Evolutionary conservation across 2,113 vertebrate species (phyloP), one percentile per base, ranked within the genome.

Genomic region (Corythaeola cristata): DNA sequence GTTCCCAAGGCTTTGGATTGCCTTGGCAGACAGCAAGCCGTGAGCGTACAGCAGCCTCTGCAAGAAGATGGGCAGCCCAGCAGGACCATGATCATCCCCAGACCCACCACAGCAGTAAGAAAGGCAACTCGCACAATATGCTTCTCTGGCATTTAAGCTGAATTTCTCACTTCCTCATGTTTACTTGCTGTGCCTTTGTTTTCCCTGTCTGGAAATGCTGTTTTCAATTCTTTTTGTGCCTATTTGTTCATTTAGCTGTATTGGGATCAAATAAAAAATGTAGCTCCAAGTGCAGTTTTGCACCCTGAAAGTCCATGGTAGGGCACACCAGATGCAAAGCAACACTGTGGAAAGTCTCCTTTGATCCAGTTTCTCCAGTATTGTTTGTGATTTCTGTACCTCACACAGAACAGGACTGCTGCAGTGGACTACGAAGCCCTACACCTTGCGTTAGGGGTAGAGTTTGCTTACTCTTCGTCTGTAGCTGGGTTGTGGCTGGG

Each of bases 181-280:
- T 93, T 94, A 59, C 77, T 95, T 88, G 71, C 74, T 93, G 59
- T 96, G 93, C 92, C 63, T 94, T 95, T 97, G 92, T 96, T 95
- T 94, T 94, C 26, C 23, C 88, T 62, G 76, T 32, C 68, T 90
- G 79, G 44, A 84, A 95, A 74, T 63, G 33, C 56, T 86, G 84
- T 45, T 91, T 94, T 55, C 56, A 63, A 92, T 88, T 79, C 23
- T 62, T 86, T 85, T 60, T 30, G 55, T 91, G 68, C 60, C 59
- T 13, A 2, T 77, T 94, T 84, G 72, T 91, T 71, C 64, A 21
- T 92, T 92, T 78, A 67, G 73, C 59, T 74, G 41, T 47, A 8
- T 28, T 86, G 41, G 47, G 75, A 80, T 74, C 74, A 45, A 58
- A 72, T 60, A 52, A 11, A 94, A 77, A 67, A 47, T 71, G 47